Conservation (phyloP, 2,797 vertebrate genomes). For the Myioborus miniatus region DNA sequence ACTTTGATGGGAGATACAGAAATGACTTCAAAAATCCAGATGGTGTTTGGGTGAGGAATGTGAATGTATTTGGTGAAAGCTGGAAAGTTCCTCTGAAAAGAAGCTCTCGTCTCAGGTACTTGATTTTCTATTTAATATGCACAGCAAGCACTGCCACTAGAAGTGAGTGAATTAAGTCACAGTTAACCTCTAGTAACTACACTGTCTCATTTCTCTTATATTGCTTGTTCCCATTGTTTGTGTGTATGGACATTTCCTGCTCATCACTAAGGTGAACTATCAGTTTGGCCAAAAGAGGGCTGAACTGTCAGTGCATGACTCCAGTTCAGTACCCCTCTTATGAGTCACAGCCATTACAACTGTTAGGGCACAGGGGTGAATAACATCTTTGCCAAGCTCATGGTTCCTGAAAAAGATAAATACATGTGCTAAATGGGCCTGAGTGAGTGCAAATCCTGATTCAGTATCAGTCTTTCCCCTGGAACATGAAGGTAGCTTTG, state of each 20-base stretch:
- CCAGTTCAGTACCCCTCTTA: not conserved
- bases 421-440: not conserved
- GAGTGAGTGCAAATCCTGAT: not conserved
- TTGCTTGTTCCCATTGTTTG: not conserved
- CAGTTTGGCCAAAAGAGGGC: not conserved
- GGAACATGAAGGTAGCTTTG: not conserved
- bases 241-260: not conserved
- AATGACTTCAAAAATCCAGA: conserved; percentile 82
- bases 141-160: not conserved
- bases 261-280: not conserved
- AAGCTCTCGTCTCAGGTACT: conserved; percentile 46
- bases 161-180: not conserved
- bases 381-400: not conserved
- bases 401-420: not conserved
- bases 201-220: not conserved
- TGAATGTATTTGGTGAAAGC: conserved; percentile 81
- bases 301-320: not conserved
- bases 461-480: not conserved
- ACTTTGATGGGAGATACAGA: conserved; percentile 75
- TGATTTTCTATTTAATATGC: not conserved
- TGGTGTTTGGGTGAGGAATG: conserved; percentile 63
- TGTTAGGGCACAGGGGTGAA: not conserved
- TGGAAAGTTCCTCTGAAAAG: conserved; percentile 77
- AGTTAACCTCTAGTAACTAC: not conserved
- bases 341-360: not conserved